These are phyloP conservation scores for Aphodius sticticus DNA, from an alignment of 2,888 invertebrate genomes.

Conservation along the genomic window DNA sequence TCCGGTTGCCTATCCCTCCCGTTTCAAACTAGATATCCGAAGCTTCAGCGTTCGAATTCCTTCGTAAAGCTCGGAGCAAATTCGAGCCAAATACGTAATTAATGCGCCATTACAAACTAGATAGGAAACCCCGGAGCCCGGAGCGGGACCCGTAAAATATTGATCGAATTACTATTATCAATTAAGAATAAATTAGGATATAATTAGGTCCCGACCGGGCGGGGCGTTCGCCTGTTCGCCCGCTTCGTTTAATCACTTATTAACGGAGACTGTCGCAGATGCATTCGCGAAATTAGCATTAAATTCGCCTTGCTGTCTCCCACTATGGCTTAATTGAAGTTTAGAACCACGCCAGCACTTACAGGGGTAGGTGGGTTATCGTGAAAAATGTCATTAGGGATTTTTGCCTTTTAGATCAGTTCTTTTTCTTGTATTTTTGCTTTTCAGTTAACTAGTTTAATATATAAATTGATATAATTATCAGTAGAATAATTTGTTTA, in stretches of 20 bases:
- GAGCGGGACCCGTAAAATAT: conserved; percentile 19
- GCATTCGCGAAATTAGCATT: neutral
- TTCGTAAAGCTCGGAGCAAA: neutral
- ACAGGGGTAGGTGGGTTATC: neutral
- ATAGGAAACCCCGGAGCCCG: neutral
- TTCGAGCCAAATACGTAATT: conserved; percentile 4
- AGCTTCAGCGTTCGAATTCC: neutral
- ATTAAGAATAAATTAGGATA: conserved; percentile 22
- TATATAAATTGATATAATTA: too few relatives aligned
- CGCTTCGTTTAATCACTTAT: conserved; percentile 4
- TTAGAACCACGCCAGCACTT: neutral
- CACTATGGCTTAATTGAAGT: neutral
- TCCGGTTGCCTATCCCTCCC: neutral
- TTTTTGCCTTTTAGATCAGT: neutral
- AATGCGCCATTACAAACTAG: neutral
- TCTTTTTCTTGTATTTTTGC: too few relatives aligned
- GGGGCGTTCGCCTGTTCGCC: neutral
- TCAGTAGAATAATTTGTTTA: too few relatives aligned
- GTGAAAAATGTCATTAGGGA: neutral
- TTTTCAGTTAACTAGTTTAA: too few relatives aligned
- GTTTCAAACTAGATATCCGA: neutral
- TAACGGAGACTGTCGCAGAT: neutral
- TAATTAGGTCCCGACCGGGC: conserved; percentile 7
- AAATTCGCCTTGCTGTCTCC: neutral
- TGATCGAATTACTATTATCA: conserved; percentile 30